phyloP scores from a whole-genome alignment of 2,888 invertebrate species.

The Lacanobia oleracea region DNA sequence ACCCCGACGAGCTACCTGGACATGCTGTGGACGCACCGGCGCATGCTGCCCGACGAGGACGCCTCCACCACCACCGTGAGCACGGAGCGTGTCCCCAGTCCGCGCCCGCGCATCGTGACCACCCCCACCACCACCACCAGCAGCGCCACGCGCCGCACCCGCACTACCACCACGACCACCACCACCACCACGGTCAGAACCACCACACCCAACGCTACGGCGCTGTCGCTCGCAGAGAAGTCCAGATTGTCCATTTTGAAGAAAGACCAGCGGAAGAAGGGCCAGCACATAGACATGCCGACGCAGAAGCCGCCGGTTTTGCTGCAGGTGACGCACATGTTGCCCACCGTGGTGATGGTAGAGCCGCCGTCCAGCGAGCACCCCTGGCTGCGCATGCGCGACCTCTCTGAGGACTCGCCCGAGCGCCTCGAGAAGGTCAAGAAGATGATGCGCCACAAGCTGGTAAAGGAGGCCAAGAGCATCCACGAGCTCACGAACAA shows the following conservation, averaged over 20 bases:
- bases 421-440: conserved; percentile 76
- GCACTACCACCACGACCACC: conserved; percentile 13
- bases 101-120: neutral
- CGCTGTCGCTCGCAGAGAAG: conserved; percentile 81
- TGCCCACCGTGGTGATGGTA: conserved; percentile 82
- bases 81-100: conserved; percentile 36
- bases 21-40: conserved; percentile 57
- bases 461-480: conserved; percentile 77
- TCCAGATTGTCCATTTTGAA: conserved; percentile 83
- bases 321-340: conserved; percentile 77
- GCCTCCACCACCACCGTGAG: neutral
- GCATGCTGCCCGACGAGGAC: conserved; percentile 21
- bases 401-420: conserved; percentile 74
- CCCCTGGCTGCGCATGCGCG: conserved; percentile 72
- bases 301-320: conserved; percentile 83
- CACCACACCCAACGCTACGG: conserved; percentile 31
- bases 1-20: conserved; percentile 52
- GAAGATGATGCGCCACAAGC: conserved; percentile 81
- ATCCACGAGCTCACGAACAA: conserved; percentile 83
- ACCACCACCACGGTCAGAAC: conserved; percentile 36
- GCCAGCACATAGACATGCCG: conserved; percentile 54
- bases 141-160: conserved; percentile 35
- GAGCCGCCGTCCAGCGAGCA: conserved; percentile 72
- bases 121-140: conserved; percentile 12
- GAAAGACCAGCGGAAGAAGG: conserved; percentile 80